Percentiles rank a stretch among this genome's conserved stretches.
These are phyloP conservation scores for Ganaspis brasiliensis DNA, from an alignment of 2,888 invertebrate species.

Conservation along the genomic window DNA sequence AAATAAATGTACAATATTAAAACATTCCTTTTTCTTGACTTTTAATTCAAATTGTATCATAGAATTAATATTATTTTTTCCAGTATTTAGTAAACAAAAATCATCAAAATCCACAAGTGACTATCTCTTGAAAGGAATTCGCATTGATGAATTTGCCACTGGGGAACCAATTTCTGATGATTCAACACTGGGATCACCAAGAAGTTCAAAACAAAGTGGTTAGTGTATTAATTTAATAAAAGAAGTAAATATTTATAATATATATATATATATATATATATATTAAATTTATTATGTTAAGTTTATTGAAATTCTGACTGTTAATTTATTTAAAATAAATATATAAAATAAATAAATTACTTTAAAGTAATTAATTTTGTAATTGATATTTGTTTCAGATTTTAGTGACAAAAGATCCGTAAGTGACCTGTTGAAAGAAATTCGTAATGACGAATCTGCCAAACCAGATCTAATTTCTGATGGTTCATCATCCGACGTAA, in stretches of 20 bases:
- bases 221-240: background rate
- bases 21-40: background rate
- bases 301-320: background rate
- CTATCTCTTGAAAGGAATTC: background rate
- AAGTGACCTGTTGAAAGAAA: too few species aligned
- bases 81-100: background rate
- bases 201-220: background rate
- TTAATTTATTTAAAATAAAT: background rate
- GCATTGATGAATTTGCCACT: background rate
- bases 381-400: background rate
- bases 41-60: background rate
- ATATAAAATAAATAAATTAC: background rate
- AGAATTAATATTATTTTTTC: background rate
- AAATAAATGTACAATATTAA: background rate
- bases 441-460: too few species aligned
- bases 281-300: background rate
- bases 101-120: background rate
- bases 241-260: conserved; percentile 2
- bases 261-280: too few species aligned
- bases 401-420: background rate
- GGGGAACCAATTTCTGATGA: background rate
- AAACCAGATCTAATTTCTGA: too few species aligned
- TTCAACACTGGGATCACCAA: background rate
- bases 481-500: too few species aligned
- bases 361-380: background rate